phyloP scores from a whole-genome alignment of 2,888 invertebrate genomes.

The Pemphredon lugubris region DNA sequence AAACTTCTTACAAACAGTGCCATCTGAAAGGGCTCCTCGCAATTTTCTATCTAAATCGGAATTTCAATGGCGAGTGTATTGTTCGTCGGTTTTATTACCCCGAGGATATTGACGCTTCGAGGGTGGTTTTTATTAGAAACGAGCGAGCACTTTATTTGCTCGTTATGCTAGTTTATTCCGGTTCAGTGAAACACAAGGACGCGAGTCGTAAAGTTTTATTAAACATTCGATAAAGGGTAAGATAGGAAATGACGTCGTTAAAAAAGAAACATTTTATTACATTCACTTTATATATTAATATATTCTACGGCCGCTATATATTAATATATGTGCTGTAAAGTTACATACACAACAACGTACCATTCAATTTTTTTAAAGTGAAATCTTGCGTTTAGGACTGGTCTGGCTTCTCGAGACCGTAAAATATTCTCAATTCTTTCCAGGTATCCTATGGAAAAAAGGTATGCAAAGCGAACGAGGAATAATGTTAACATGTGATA shows the following conservation, averaged over 20 bases:
- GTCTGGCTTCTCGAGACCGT: slow-evolving; percentile 20
- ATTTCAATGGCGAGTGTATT: not conserved
- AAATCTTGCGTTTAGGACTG: slow-evolving; percentile 3
- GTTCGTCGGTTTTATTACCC: not conserved
- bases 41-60: not conserved
- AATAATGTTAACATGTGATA: slow-evolving; percentile 3
- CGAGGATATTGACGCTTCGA: too few species aligned
- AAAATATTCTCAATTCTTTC: slow-evolving; percentile 40
- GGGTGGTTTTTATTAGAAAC: too few species aligned
- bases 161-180: too few species aligned
- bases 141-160: too few species aligned
- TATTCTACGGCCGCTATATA: slow-evolving; percentile 70
- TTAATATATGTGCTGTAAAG: slow-evolving; percentile 63
- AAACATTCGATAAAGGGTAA: not conserved
- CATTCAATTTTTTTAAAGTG: slow-evolving; percentile 15
- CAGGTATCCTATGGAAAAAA: slow-evolving; percentile 9
- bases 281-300: slow-evolving; percentile 69
- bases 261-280: slow-evolving; percentile 76
- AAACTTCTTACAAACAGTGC: slow-evolving; percentile 12
- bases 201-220: slow-evolving; percentile 1
- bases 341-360: slow-evolving; percentile 59
- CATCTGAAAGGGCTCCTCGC: slow-evolving; percentile 13
- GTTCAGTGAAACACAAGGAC: not conserved
- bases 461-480: slow-evolving; percentile 31
- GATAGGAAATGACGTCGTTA: slow-evolving; percentile 31